A percentile compares a stretch with the other conserved stretches of the same genome.
These are phyloP conservation scores for Aurelia sp. DNA, from an alignment of 30 jellyfish, hydroid and myxozoan genomes.

Conservation along the genomic window DNA sequence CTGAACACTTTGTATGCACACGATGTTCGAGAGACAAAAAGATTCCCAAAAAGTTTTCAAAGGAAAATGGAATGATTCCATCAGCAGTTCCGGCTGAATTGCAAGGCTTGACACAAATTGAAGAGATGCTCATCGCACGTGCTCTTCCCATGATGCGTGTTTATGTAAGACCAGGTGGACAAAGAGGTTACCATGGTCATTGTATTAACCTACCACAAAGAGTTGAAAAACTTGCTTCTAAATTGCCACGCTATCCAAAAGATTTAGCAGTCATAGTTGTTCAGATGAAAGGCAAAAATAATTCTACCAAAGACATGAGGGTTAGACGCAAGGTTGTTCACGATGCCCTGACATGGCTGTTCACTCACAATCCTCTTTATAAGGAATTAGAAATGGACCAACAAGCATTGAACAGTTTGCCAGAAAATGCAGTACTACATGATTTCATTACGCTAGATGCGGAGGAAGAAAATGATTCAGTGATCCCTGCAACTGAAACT, in stretches of 20 bases:
- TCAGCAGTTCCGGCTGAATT: conserved; percentile 14
- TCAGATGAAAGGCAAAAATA: not conserved
- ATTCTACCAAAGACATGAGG: not conserved
- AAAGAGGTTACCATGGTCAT: conserved; percentile 25
- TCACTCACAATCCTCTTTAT: conserved; percentile 5
- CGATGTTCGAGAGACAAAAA: conserved; percentile 26
- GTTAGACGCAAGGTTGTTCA: not conserved
- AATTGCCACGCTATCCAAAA: conserved; percentile 15
- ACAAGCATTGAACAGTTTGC: not conserved
- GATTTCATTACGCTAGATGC: not conserved
- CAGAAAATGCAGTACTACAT: not conserved
- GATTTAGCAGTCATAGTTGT: not conserved
- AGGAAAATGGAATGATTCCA: conserved; percentile 23
- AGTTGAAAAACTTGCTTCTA: not conserved
- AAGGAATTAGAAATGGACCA: not conserved
- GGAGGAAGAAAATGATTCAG: not conserved
- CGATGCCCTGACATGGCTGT: conserved; percentile 12
- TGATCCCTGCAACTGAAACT: not conserved
- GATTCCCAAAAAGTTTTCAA: not conserved
- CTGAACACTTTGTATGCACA: not conserved
- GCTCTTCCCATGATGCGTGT: conserved; percentile 30
- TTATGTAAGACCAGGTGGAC: conserved; percentile 30
- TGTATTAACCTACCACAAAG: conserved; percentile 8
- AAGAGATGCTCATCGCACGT: conserved; percentile 35
- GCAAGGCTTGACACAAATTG: conserved; percentile 36